Evolutionary conservation across 2,888 invertebrate genomes (phyloP).

Genomic region (Teleiodes luculella): DNA sequence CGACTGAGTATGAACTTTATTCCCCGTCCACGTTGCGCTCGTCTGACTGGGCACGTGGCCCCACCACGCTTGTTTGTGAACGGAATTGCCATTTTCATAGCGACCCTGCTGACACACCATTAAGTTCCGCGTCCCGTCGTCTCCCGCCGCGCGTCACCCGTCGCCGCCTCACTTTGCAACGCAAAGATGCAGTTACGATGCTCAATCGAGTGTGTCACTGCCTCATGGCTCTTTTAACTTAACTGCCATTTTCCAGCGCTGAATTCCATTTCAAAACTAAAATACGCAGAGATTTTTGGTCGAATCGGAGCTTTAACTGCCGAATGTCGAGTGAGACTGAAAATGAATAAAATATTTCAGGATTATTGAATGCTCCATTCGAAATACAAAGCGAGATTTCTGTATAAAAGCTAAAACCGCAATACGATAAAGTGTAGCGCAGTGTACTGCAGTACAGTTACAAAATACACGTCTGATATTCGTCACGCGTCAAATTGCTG

Average conservation of each 20-base stretch:
- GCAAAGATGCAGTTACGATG: constrained; percentile 11
- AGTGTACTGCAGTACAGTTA: neutral
- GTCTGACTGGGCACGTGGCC: constrained; percentile 33
- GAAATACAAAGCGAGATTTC: neutral
- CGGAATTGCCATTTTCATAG: constrained; percentile 60
- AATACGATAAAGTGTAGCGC: neutral
- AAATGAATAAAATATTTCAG: constrained; percentile 1
- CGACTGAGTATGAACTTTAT: constrained; percentile 46
- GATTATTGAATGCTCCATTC: neutral
- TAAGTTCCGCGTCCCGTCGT: constrained; percentile 25
- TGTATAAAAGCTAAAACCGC: neutral
- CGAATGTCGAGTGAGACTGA: neutral
- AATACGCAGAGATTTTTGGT: neutral
- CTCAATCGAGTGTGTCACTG: constrained; percentile 9
- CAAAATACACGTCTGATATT: constrained; percentile 24
- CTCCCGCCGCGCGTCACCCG: constrained; percentile 32
- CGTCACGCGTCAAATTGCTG: constrained; percentile 42
- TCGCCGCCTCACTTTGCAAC: constrained; percentile 28
- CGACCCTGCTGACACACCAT: constrained; percentile 42
- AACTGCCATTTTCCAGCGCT: neutral
- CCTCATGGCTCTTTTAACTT: constrained; percentile 8
- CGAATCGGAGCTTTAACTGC: neutral
- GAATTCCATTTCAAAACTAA: neutral
- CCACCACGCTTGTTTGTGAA: constrained; percentile 46
- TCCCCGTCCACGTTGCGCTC: constrained; percentile 46